These are phyloP conservation scores for Alexandromys fortis DNA, from an alignment of 2,113 vertebrate genomes.

Conservation along the genomic window DNA sequence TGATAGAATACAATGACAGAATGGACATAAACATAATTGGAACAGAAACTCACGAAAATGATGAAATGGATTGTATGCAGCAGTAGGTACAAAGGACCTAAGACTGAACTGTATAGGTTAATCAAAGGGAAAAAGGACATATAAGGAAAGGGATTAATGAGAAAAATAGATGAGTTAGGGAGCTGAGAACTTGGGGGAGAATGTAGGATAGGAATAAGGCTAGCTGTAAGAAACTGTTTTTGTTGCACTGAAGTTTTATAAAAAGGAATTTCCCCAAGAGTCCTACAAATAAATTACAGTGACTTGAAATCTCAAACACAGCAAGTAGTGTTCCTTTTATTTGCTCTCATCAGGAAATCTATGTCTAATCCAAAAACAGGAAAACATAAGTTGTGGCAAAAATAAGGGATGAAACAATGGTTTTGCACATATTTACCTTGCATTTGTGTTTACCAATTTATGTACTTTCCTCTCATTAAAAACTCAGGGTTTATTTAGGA, in stretches of 20 bases:
- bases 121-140: not conserved
- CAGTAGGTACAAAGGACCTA: not conserved
- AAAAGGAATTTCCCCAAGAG: slow-evolving; percentile 13
- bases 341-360: not conserved
- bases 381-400: slow-evolving; percentile 43
- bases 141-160: not conserved
- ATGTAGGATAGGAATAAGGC: not conserved
- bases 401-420: slow-evolving; percentile 12
- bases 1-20: not conserved
- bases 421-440: not conserved
- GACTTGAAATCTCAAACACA: slow-evolving; percentile 48
- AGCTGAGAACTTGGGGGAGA: not conserved
- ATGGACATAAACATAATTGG: not conserved
- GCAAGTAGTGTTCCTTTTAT: slow-evolving; percentile 36
- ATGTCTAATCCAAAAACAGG: not conserved
- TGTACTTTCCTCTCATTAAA: slow-evolving; percentile 24
- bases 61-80: not conserved
- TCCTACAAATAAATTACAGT: slow-evolving; percentile 43
- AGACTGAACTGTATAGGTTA: not conserved
- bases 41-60: not conserved
- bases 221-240: not conserved
- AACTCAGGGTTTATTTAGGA: slow-evolving; percentile 20
- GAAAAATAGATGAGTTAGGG: not conserved
- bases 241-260: not conserved
- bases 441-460: not conserved